Percentiles rank a stretch among this genome's conserved stretches.
These are phyloP conservation scores for Emesis russula DNA, from an alignment of 2,888 invertebrate genomes.

Conservation along the genomic window DNA sequence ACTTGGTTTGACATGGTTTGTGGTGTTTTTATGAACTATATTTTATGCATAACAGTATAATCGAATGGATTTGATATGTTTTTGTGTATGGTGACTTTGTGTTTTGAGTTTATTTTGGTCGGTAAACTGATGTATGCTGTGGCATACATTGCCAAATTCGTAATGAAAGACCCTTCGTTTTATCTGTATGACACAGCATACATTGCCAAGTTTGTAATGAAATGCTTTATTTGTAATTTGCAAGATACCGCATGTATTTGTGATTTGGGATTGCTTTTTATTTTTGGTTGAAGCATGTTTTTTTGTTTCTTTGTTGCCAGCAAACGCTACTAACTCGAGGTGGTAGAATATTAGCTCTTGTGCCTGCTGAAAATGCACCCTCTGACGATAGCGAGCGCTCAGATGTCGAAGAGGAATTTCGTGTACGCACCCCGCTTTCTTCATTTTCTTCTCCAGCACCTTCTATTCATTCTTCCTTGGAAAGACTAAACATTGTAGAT, in stretches of 20 bases:
- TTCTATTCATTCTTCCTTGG: constrained; percentile 39
- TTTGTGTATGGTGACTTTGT: constrained; percentile 42
- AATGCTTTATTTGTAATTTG: constrained; percentile 42
- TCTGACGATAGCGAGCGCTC: constrained; percentile 49
- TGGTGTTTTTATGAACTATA: constrained; percentile 50
- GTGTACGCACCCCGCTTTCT: constrained; percentile 52
- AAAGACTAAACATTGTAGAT: constrained; percentile 47
- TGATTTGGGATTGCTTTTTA: constrained; percentile 43
- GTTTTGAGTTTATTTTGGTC: constrained; percentile 44
- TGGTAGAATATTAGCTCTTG: constrained; percentile 57
- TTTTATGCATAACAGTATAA: constrained; percentile 56
- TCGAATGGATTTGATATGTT: constrained; percentile 55
- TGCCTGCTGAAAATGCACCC: constrained; percentile 48
- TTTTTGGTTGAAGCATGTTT: constrained; percentile 46
- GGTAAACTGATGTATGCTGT: constrained; percentile 31
- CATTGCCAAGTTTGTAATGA: constrained; percentile 54
- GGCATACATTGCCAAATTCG: constrained; percentile 11
- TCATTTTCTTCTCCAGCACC: constrained; percentile 47
- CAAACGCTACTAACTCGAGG: constrained; percentile 43
- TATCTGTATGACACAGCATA: constrained; percentile 49
- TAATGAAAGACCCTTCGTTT: not conserved
- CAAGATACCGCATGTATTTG: constrained; percentile 48
- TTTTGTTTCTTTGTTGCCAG: constrained; percentile 53
- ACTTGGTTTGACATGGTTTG: constrained; percentile 44
- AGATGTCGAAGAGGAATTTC: constrained; percentile 42